Percentiles rank a stretch among this genome's conserved stretches.
Conservation (phyloP, 1,140 invertebrate genomes). For the Glossosoma conforme region DNA sequence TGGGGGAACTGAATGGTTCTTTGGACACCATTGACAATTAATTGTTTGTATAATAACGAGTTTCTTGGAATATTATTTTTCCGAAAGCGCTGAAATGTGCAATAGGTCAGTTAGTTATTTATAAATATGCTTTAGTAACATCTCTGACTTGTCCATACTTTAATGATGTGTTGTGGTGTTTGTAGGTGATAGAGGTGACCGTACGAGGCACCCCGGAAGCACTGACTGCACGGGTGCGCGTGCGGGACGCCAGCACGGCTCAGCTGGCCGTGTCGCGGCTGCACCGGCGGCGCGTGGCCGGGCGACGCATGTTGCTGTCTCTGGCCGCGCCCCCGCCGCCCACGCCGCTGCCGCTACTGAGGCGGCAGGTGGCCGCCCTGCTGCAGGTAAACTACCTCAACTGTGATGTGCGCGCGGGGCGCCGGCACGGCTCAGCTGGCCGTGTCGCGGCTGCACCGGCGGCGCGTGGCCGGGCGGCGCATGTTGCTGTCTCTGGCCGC, state of each 20-base stretch:
- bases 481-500: constrained; percentile 71
- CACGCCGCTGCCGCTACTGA: constrained; percentile 58
- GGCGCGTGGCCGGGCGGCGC: constrained; percentile 70
- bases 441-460: constrained; percentile 75
- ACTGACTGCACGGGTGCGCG: constrained; percentile 39
- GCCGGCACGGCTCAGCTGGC: constrained; percentile 63
- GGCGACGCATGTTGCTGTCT: constrained; percentile 72
- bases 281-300: constrained; percentile 72
- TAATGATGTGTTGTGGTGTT: constrained; percentile 4
- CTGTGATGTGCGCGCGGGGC: constrained; percentile 39
- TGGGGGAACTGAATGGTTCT: no score
- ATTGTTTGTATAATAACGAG: no score
- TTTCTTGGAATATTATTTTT: no score
- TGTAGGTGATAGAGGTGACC: constrained; percentile 35
- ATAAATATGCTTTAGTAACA: no score
- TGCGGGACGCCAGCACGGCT: constrained; percentile 51
- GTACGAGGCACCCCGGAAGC: constrained; percentile 40
- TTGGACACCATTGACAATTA: no score
- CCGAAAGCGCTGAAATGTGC: no score
- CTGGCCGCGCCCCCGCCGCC: constrained; percentile 61
- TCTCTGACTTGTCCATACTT: no score
- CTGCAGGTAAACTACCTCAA: constrained; percentile 22
- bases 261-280: constrained; percentile 76
- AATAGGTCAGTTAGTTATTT: no score
- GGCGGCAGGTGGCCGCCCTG: constrained; percentile 49